Evolutionary conservation across 1,140 invertebrate species (phyloP).

Genomic region (Sitodiplosis mosellana): DNA sequence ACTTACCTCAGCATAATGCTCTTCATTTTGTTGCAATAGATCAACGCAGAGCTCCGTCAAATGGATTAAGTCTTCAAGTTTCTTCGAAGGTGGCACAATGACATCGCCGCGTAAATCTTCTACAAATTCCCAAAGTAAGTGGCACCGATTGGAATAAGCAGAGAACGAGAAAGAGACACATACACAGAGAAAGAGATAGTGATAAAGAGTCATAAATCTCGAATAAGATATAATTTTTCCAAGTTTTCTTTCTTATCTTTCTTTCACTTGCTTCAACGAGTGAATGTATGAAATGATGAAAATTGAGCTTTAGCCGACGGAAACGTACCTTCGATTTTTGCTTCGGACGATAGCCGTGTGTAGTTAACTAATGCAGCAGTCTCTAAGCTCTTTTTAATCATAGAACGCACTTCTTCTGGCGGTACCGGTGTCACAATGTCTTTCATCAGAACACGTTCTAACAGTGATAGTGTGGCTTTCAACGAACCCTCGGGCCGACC

Average conservation of each 20-base stretch:
- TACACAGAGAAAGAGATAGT: too few relatives aligned
- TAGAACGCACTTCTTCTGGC: slow-evolving; percentile 83
- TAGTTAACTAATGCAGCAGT: slow-evolving; percentile 97
- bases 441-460: slow-evolving; percentile 97
- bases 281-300: too few relatives aligned
- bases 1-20: slow-evolving; percentile 96
- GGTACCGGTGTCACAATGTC: slow-evolving; percentile 95
- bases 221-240: too few relatives aligned
- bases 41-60: slow-evolving; percentile 96
- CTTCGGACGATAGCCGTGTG: slow-evolving; percentile 85
- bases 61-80: slow-evolving; percentile 92
- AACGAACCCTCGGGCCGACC: slow-evolving; percentile 92
- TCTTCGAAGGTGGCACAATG: slow-evolving; percentile 64
- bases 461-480: slow-evolving; percentile 86
- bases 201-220: too few relatives aligned
- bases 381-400: slow-evolving; percentile 95
- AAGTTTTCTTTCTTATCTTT: too few relatives aligned
- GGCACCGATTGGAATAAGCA: too few relatives aligned
- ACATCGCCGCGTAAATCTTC: slow-evolving; percentile 70
- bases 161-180: too few relatives aligned
- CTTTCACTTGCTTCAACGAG: too few relatives aligned
- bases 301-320: neutral
- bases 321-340: slow-evolving; percentile 86
- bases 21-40: slow-evolving; percentile 96
- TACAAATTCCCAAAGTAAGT: too few relatives aligned